Evolutionary conservation across 2,797 vertebrate genomes (phyloP), one percentile per base, ranked within the genome.

Genomic region (Vespertilio murinus): DNA sequence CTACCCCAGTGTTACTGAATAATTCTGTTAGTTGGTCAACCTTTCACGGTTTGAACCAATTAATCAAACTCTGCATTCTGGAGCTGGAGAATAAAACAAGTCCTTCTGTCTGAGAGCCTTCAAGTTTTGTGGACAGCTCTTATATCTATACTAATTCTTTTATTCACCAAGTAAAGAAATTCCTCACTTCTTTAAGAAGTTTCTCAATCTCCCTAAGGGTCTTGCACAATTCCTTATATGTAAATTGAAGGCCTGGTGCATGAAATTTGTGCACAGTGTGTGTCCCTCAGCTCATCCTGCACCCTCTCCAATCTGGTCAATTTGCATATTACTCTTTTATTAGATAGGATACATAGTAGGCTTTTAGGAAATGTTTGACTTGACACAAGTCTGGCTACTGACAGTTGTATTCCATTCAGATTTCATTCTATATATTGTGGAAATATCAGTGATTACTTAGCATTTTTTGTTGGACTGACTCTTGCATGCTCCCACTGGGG

Each of bases 391-490:
- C 59, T 30, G 28, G 52, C 65, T n/a, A 1, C 45, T 47, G 65
- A 71, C 59, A 28, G 6, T 23, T 40, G 40, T 38, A 22, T 83
- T 75, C 70, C 6, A 7, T 65, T 74, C 40, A 12, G 22, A 69
- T n/a, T 35, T 61, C 33, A n/a, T 17, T 38, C 18, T 7, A 2
- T 52, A 30, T 5, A 22, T 49, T 12, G 20, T 42, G 71, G 88
- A 86, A 83, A 92, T 42, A 54, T 52, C 85, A 25, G 30, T 23
- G 81, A 92, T 90, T 90, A 85, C 81, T 67, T 67, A 4, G 45
- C 30, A 59, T 92, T 45, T 84, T 90, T 90, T 23, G 25, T 25
- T 56, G 17, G 56, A 59, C 56, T 59, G 23, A 10, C 56, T 59
- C 56, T 25, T 59, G 56, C 56, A 59, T 0, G 4, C 23, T 11